Evolutionary conservation across 1,140 invertebrate genomes (phyloP), one percentile per base, ranked within the genome.

Genomic region (Odontomachus brunneus): DNA sequence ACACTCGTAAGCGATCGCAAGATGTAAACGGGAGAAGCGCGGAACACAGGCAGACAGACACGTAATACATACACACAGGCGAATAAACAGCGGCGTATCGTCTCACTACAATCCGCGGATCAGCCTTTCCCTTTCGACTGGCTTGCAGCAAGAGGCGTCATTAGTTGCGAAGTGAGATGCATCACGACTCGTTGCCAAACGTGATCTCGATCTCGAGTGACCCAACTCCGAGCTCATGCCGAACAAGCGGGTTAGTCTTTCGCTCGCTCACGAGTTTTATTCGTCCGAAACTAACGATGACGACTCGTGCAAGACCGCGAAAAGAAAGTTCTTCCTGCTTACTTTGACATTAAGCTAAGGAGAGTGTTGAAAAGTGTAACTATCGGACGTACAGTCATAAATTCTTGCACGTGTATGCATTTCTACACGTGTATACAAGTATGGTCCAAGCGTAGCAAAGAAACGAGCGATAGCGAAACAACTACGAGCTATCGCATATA

Each of bases 181-280:
- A 80, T 80, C 75, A 80, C 51, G 75, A 69, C 65, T 80, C 49
- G 74, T 78, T 80, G 75, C 65, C 75, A 48, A 80, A 80, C 53
- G 65, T 67, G 15, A 1, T 44, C 33, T 69, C 33, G 19, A 29
- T 44, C 29, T 80, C 38, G 19, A 71, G 69, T 33, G 51, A 80
- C 14, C 65, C 12, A 44, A 48, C 63, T 76, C 60, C 60, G 15
- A 22, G 12, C 19, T 76, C 19, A 53, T 76, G 62, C 49, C 74
- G 38, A 67, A 78, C 67, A 78, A 78, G 63, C 75, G 63, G 9
- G 17, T 69, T 57, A 78, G 22, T 65, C 22, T 11, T 7, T 44
- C 38, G 38, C 9, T 11, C 38, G 19, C 29, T 60, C n/a, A 53
- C 38, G 55, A 26, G 17, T 69, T 55, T 69, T 44, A 71, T 59